Conservation (phyloP, 2,113 vertebrate species). For the Oncorhynchus tshawytscha region DNA sequence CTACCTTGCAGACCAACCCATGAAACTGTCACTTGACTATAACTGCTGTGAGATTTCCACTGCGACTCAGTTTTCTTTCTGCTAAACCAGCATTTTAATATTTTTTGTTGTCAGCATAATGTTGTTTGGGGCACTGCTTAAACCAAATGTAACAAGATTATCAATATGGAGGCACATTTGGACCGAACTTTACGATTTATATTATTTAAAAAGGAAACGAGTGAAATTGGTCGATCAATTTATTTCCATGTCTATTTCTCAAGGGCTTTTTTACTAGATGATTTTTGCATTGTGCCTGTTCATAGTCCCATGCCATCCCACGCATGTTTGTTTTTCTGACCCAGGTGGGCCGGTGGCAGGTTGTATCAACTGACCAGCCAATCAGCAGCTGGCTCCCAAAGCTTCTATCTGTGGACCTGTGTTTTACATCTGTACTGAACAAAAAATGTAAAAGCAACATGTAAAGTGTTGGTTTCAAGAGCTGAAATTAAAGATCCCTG, state of each 20-base stretch:
- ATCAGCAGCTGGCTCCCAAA: not conserved
- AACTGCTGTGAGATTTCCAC: not conserved
- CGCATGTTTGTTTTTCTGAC: slow-evolving; percentile 23
- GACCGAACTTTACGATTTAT: slow-evolving; percentile 41
- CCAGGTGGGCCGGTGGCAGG: not conserved
- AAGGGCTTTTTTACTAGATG: slow-evolving; percentile 22
- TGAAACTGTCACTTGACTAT: not conserved
- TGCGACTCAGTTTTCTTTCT: not conserved
- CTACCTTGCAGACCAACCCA: not conserved
- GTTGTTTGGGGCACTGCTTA: slow-evolving; percentile 20
- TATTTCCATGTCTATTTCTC: not conserved
- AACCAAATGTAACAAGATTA: slow-evolving; percentile 32
- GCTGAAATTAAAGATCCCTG: too few relatives aligned
- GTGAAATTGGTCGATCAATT: not conserved
- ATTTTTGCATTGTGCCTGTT: slow-evolving; percentile 27
- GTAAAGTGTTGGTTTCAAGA: too few relatives aligned
- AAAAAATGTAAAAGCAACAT: too few relatives aligned
- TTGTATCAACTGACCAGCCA: not conserved
- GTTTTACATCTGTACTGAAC: slow-evolving; percentile 38
- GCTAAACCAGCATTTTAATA: slow-evolving; percentile 32
- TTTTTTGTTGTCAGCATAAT: slow-evolving; percentile 27
- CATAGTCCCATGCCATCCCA: not conserved
- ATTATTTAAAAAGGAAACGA: slow-evolving; percentile 18
- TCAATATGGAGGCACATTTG: not conserved
- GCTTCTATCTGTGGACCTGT: slow-evolving; percentile 20